Evolutionary conservation across 2,113 vertebrate species (phyloP).

Genomic region (Pollachius pollachius): DNA sequence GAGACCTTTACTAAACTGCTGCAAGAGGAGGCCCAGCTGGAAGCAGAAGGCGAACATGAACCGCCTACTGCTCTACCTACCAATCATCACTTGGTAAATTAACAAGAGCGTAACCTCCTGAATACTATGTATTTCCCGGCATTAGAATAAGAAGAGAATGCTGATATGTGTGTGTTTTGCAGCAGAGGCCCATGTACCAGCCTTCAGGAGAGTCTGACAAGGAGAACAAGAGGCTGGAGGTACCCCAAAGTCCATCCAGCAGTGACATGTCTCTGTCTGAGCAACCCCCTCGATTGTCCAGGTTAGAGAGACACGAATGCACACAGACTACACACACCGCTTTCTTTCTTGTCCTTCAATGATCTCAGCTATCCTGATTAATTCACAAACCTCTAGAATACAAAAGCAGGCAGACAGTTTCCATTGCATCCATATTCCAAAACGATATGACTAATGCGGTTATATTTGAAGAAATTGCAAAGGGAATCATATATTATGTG

Average conservation of each 20-base stretch:
- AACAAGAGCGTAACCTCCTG: neutral
- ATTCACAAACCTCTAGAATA: too few species aligned
- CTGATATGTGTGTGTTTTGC: constrained; percentile 9
- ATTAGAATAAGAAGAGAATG: neutral
- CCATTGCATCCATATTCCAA: too few species aligned
- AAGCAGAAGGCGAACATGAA: constrained; percentile 54
- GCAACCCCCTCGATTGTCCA: constrained; percentile 66
- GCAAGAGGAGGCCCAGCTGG: constrained; percentile 73
- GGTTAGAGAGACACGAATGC: constrained; percentile 7
- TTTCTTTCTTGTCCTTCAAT: neutral
- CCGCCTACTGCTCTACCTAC: constrained; percentile 3
- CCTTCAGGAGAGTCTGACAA: constrained; percentile 98
- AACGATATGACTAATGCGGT: too few species aligned
- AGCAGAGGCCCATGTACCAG: constrained; percentile 84
- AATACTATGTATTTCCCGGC: neutral
- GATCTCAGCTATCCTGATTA: too few species aligned
- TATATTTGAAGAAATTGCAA: too few species aligned
- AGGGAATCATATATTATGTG: too few species aligned
- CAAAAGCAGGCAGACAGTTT: too few species aligned
- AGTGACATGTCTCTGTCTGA: constrained; percentile 90
- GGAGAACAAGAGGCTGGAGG: constrained; percentile 90
- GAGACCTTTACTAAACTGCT: constrained; percentile 87
- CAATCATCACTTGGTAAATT: constrained; percentile 40
- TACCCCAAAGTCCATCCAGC: constrained; percentile 89
- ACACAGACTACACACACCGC: neutral